Conservation (phyloP, 2,797 vertebrate species). For the Cephalopachus bancanus region DNA sequence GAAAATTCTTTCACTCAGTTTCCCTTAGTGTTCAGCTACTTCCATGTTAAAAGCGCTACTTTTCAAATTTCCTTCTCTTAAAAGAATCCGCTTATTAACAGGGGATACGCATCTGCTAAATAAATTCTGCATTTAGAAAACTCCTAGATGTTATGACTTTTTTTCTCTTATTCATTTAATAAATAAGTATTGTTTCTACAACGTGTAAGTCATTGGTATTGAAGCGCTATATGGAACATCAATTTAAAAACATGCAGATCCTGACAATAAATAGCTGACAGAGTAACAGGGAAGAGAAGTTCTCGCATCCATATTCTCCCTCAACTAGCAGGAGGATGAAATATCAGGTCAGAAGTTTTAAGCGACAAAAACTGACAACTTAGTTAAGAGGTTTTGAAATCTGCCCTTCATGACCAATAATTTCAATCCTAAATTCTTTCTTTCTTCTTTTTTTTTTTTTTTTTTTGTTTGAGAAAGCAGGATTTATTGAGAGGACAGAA, state of each 20-base stretch:
- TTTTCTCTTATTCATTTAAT: constrained; percentile 1
- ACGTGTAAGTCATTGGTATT: neutral
- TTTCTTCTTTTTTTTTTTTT: too few species aligned
- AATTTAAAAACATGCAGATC: neutral
- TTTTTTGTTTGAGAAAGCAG: too few species aligned
- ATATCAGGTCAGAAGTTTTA: constrained; percentile 20
- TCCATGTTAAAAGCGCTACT: neutral
- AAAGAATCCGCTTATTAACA: neutral
- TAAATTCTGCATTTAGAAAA: neutral
- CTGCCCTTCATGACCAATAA: constrained; percentile 46
- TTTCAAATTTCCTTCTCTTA: constrained; percentile 46
- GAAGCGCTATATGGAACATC: neutral
- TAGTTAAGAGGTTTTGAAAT: constrained; percentile 63
- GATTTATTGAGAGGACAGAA: too few species aligned
- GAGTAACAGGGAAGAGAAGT: neutral
- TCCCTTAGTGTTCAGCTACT: neutral
- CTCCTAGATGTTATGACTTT: neutral
- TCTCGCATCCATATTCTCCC: neutral
- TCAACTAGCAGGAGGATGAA: constrained; percentile 15
- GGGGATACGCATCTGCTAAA: neutral
- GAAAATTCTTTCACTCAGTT: neutral
- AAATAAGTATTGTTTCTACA: constrained; percentile 28
- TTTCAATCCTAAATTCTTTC: neutral
- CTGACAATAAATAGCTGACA: neutral
- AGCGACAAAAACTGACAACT: constrained; percentile 52